A percentile compares a stretch with the other conserved stretches of the same genome.
Evolutionary conservation across 2,113 vertebrate genomes (phyloP).

Genomic region (Willisornis vidua): DNA sequence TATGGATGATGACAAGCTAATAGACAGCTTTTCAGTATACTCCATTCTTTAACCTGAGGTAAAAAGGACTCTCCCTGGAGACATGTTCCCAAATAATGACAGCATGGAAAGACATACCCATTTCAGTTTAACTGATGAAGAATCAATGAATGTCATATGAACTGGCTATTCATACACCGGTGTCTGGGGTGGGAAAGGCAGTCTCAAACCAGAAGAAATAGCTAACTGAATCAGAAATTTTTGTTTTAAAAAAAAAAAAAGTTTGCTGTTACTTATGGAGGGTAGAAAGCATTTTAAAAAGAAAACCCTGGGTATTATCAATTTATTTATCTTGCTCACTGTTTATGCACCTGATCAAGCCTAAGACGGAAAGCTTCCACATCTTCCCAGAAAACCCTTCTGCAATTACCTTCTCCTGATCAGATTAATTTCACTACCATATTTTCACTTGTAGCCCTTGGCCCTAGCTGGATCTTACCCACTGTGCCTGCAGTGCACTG

Average conservation of each 20-base stretch:
- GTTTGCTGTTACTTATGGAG: neutral
- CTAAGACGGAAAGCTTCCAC: neutral
- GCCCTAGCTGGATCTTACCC: neutral
- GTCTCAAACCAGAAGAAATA: neutral
- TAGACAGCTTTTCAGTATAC: neutral
- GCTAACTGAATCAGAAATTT: neutral
- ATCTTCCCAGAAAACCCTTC: neutral
- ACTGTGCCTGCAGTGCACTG: rapidly evolving
- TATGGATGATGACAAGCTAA: slow-evolving; percentile 19
- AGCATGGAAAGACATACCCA: neutral
- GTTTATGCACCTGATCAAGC: neutral
- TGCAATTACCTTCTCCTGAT: neutral
- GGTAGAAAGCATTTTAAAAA: neutral
- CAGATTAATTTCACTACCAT: neutral
- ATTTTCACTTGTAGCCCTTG: neutral
- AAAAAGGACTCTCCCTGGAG: slow-evolving; percentile 12
- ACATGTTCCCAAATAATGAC: neutral
- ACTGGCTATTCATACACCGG: neutral
- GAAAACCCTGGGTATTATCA: neutral
- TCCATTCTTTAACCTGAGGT: neutral
- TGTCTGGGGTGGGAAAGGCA: neutral
- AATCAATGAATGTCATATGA: neutral
- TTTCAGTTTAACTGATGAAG: slow-evolving; percentile 1
- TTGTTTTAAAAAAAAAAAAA: neutral
- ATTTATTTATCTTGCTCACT: neutral